Conservation (phyloP, 2,113 vertebrate species). For the Poecile atricapillus region DNA sequence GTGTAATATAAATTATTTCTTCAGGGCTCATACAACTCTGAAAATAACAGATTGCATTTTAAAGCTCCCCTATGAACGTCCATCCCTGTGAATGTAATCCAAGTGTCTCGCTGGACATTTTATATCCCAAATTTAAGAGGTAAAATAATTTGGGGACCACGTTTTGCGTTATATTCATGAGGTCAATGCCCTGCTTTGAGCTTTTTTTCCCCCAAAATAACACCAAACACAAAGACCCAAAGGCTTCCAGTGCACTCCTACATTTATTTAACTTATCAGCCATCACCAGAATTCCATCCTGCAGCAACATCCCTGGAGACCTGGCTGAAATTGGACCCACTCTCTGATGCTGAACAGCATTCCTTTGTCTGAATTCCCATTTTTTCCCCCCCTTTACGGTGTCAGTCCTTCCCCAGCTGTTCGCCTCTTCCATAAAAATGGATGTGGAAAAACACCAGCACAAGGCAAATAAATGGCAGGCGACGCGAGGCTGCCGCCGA, state of each 20-base stretch:
- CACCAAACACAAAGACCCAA: not conserved
- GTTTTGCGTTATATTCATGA: rapidly evolving
- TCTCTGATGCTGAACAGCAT: not conserved
- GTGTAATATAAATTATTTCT: not conserved
- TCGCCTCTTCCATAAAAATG: not conserved
- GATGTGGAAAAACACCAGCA: not conserved
- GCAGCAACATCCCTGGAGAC: not conserved
- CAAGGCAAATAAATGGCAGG: not conserved
- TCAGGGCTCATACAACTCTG: not conserved
- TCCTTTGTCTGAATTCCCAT: slow-evolving; percentile 16
- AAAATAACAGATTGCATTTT: not conserved
- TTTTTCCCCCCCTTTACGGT: not conserved
- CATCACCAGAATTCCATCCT: not conserved
- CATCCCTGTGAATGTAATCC: not conserved
- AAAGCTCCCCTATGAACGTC: not conserved
- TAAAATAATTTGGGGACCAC: not conserved
- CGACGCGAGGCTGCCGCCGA: not conserved
- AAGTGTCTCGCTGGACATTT: not conserved
- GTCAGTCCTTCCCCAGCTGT: not conserved
- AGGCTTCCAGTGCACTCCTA: not conserved
- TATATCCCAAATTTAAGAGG: not conserved
- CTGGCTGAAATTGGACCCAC: not conserved
- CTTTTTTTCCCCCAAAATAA: not conserved
- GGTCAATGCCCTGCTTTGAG: not conserved
- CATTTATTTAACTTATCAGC: not conserved